Evolutionary conservation across 2,797 vertebrate species (phyloP).

Genomic region (Emys orbicularis): DNA sequence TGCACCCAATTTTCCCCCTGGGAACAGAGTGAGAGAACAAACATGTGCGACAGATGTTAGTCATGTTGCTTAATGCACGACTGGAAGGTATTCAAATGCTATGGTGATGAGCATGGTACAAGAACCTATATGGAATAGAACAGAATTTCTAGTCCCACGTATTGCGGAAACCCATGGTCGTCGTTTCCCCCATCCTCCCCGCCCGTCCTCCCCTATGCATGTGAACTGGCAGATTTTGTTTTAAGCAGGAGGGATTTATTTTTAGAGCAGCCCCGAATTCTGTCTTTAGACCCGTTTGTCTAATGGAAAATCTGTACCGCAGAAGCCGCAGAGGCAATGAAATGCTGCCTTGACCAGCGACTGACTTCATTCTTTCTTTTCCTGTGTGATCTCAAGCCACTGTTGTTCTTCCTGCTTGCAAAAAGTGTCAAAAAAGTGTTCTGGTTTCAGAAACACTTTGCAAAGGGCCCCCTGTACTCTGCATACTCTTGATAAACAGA

Average conservation of each 20-base stretch:
- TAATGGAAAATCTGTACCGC: background rate
- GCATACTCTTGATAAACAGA: background rate
- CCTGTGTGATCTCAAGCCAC: background rate
- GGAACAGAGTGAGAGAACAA: background rate
- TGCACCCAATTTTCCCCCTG: fast-evolving
- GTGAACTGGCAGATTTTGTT: background rate
- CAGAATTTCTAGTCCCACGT: background rate
- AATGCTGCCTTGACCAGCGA: fast-evolving
- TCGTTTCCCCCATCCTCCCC: no score
- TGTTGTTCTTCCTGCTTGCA: background rate
- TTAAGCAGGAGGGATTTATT: background rate
- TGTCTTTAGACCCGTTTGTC: background rate
- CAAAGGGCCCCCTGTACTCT: background rate
- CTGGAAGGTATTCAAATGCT: background rate
- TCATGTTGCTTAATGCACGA: background rate
- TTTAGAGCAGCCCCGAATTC: background rate
- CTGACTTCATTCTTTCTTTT: background rate
- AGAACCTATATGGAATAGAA: background rate
- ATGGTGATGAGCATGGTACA: background rate
- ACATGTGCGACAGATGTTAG: background rate
- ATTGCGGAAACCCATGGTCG: no score
- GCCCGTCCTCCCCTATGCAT: background rate
- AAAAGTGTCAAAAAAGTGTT: background rate
- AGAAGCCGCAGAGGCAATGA: background rate
- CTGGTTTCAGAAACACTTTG: background rate